These are phyloP conservation scores for Melanotaenia parkinsoni DNA, from an alignment of 2,797 vertebrate species.

Conservation along the genomic window DNA sequence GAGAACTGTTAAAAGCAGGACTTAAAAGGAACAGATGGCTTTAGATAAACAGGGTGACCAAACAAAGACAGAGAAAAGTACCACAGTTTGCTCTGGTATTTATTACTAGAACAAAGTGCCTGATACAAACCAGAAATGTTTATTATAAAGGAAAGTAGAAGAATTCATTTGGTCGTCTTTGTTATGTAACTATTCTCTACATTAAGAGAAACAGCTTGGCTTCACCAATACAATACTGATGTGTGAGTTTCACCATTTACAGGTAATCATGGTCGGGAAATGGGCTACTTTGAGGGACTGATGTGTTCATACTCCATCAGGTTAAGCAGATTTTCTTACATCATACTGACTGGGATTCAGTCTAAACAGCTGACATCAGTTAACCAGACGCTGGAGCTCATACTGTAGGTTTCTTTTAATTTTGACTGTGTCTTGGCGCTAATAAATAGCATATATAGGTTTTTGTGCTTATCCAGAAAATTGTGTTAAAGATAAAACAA, in stretches of 20 bases:
- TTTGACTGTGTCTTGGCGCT: neutral
- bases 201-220: constrained; percentile 55
- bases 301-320: neutral
- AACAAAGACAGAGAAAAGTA: constrained; percentile 29
- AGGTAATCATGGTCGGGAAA: constrained; percentile 62
- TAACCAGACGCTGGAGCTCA: neutral
- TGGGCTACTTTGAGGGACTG: constrained; percentile 39
- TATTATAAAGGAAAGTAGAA: constrained; percentile 36
- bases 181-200: constrained; percentile 77
- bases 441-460: neutral
- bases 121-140: constrained; percentile 46
- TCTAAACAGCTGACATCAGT: neutral
- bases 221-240: constrained; percentile 79
- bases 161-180: constrained; percentile 41
- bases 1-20: constrained; percentile 37
- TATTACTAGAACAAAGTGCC: constrained; percentile 9
- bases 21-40: constrained; percentile 3
- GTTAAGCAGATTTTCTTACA: neutral
- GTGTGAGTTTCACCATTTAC: constrained; percentile 78
- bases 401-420: neutral
- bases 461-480: neutral
- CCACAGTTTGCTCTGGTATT: constrained; percentile 31
- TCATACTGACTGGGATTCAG: neutral
- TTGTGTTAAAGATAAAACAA: no score
- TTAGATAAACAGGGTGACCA: constrained; percentile 9